Percentiles rank a stretch among this genome's conserved stretches.
phyloP scores from a whole-genome alignment of 2,888 invertebrate genomes.

The Nomada lathburiana region DNA sequence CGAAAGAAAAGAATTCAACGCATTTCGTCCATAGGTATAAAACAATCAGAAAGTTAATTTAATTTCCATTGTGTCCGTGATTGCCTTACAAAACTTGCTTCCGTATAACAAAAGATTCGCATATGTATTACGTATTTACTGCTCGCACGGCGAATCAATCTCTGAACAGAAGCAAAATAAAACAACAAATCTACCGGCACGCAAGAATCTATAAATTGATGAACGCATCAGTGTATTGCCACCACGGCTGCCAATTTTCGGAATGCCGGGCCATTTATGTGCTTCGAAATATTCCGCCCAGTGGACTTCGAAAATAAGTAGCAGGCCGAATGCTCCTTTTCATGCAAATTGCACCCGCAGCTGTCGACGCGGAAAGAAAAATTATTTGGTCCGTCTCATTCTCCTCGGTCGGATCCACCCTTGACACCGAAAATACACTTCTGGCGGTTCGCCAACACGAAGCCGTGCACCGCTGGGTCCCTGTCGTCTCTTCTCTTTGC shows the following conservation, averaged over 20 bases:
- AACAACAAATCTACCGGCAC: background rate
- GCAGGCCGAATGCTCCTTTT: conserved; percentile 50
- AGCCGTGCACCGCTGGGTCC: conserved; percentile 14
- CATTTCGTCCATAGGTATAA: too few species aligned
- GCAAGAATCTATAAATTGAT: too few species aligned
- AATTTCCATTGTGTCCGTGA: too few species aligned
- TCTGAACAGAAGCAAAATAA: conserved; percentile 4
- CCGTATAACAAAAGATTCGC: too few species aligned
- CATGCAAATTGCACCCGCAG: conserved; percentile 73
- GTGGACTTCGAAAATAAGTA: conserved; percentile 34
- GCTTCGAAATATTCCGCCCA: conserved; percentile 18
- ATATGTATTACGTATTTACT: background rate
- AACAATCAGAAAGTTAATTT: too few species aligned
- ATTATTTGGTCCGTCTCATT: conserved; percentile 65
- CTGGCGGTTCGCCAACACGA: conserved; percentile 69
- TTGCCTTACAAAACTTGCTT: too few species aligned
- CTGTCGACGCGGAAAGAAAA: conserved; percentile 71
- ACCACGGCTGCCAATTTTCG: conserved; percentile 15
- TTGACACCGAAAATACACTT: conserved; percentile 70
- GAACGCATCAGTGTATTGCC: too few species aligned
- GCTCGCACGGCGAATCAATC: background rate
- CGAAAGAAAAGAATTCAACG: too few species aligned
- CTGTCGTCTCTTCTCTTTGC: background rate
- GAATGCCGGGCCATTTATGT: conserved; percentile 7
- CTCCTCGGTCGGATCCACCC: conserved; percentile 58